Evolutionary conservation across 1,140 invertebrate genomes (phyloP).

Genomic region (Pseudomyrmex concolor): DNA sequence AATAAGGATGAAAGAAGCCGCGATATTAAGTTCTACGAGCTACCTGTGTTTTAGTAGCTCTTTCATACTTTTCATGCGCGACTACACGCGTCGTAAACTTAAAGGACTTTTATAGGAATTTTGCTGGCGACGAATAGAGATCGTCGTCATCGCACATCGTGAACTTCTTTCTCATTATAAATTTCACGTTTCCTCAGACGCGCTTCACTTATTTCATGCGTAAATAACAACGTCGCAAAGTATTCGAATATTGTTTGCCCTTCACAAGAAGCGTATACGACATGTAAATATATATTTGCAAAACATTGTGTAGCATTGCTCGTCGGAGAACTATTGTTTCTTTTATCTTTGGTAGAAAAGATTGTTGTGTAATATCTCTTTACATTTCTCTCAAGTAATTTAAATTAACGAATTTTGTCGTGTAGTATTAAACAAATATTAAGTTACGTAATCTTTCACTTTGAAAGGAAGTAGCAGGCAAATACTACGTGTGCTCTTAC

Average conservation of each 20-base stretch:
- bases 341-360: no score
- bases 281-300: no score
- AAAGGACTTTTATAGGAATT: slow-evolving; percentile 51
- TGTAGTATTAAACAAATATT: no score
- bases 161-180: slow-evolving; percentile 48
- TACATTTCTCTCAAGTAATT: no score
- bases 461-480: background rate
- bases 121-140: slow-evolving; percentile 14
- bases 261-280: no score
- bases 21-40: slow-evolving; percentile 50
- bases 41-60: slow-evolving; percentile 54
- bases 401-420: no score
- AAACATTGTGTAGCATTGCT: no score
- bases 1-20: background rate
- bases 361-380: no score
- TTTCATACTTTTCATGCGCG: slow-evolving; percentile 36
- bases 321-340: no score
- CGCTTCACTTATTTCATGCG: slow-evolving; percentile 8
- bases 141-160: slow-evolving; percentile 23
- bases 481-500: background rate
- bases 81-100: slow-evolving; percentile 55
- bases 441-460: background rate
- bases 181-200: slow-evolving; percentile 30
- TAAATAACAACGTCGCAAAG: slow-evolving; percentile 24
- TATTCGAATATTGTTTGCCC: background rate